These are phyloP conservation scores for Carassius carassius DNA, from an alignment of 2,113 vertebrate genomes.

Conservation along the genomic window DNA sequence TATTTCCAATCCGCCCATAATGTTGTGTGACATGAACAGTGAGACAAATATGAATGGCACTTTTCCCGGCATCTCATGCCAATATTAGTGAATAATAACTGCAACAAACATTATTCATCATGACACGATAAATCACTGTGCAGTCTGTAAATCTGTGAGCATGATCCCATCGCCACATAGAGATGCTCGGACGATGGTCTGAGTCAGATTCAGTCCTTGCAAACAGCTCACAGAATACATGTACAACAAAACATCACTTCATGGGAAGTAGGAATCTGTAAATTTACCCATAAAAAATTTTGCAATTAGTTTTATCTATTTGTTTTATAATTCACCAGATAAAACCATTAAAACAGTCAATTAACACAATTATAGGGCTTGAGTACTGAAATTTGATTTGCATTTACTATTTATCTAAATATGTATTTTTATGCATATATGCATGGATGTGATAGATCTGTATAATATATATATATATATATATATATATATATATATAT, in stretches of 20 bases:
- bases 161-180: neutral
- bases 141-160: neutral
- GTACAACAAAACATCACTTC: neutral
- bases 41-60: conserved; percentile 25
- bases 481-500: no score
- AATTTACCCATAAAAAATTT: neutral
- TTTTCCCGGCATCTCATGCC: neutral
- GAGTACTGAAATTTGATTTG: neutral
- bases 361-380: neutral
- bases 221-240: neutral
- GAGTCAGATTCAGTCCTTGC: neutral
- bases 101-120: neutral
- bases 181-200: neutral
- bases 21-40: conserved; percentile 15
- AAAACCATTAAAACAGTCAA: neutral
- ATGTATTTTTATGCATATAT: neutral
- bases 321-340: neutral
- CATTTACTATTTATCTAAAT: neutral
- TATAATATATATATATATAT: no score
- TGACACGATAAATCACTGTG: neutral
- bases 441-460: no score
- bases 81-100: conserved; percentile 11
- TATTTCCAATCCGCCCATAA: neutral
- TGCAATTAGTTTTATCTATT: neutral
- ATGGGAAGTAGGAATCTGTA: neutral